Percentiles rank a stretch among this genome's conserved stretches.
Evolutionary conservation across 1,140 invertebrate species (phyloP).

Genomic region (Piezodorus guildinii): DNA sequence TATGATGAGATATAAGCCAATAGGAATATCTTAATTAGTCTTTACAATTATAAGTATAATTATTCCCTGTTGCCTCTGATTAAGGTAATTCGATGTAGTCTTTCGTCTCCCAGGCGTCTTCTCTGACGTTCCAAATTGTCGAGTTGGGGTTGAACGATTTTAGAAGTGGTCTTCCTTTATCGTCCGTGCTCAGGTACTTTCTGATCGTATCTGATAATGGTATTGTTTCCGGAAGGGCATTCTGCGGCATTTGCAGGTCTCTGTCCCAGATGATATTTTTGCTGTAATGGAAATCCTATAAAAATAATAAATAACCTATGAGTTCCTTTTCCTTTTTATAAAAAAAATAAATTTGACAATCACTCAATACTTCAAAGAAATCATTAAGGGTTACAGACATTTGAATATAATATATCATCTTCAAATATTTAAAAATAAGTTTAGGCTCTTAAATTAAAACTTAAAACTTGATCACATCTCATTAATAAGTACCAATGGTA

Average conservation of each 20-base stretch:
- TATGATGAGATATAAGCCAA: too few species aligned
- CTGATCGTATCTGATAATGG: constrained; percentile 39
- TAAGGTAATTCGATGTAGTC: constrained; percentile 42
- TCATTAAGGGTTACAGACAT: too few species aligned
- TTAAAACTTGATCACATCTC: too few species aligned
- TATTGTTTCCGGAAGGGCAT: constrained; percentile 38
- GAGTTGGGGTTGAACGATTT: constrained; percentile 37
- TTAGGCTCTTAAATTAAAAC: too few species aligned
- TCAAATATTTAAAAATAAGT: too few species aligned
- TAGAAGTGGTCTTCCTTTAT: constrained; percentile 44
- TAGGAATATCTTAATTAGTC: too few species aligned
- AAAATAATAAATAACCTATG: constrained; percentile 20
- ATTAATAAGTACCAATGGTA: too few species aligned
- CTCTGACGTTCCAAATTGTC: constrained; percentile 26
- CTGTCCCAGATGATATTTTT: constrained; percentile 34
- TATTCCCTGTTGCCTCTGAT: neutral
- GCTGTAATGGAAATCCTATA: constrained; percentile 45
- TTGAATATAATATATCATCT: too few species aligned
- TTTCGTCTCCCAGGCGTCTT: constrained; percentile 42
- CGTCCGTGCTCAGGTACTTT: constrained; percentile 46
- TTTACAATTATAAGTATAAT: too few species aligned
- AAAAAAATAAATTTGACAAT: neutral
- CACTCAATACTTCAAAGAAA: neutral
- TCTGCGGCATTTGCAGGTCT: constrained; percentile 45
- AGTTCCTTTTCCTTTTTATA: neutral